Conservation (phyloP, 1,140 invertebrate species). For the Arctopsyche grandis region DNA sequence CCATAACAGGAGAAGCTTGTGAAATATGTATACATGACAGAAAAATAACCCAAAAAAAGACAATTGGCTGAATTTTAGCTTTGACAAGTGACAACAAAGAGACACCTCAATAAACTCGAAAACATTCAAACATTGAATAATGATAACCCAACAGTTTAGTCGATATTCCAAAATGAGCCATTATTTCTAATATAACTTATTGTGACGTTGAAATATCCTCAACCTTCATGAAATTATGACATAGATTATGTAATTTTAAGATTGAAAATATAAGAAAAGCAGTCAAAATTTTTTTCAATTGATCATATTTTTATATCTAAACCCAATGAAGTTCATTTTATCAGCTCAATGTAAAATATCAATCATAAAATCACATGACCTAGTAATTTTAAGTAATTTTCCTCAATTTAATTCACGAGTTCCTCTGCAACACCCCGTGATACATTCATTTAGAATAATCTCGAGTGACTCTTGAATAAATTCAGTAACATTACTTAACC, state of each 20-base stretch:
- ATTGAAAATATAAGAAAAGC: conserved; percentile 13
- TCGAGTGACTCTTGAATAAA: conserved; percentile 39
- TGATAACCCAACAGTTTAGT: too few species aligned
- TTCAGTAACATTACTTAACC: conserved; percentile 39
- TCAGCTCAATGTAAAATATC: too few species aligned
- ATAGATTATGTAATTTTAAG: conserved; percentile 24
- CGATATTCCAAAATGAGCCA: too few species aligned
- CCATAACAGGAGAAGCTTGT: conserved; percentile 20
- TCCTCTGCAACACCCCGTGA: neutral
- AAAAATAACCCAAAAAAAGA: neutral
- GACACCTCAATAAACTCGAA: neutral
- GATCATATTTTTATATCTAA: too few species aligned
- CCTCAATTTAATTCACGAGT: conserved; percentile 48
- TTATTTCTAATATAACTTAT: too few species aligned
- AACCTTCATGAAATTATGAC: neutral
- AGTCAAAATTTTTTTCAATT: conserved; percentile 38
- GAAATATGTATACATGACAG: neutral
- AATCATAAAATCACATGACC: conserved; percentile 26
- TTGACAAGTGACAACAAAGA: neutral
- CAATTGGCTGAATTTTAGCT: neutral
- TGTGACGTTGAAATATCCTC: neutral
- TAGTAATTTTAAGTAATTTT: conserved; percentile 39
- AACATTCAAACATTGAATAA: too few species aligned
- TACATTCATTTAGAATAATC: neutral
- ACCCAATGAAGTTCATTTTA: too few species aligned